phyloP scores from a whole-genome alignment of 2,113 vertebrate species.

The Ibidorhyncha struthersii region DNA sequence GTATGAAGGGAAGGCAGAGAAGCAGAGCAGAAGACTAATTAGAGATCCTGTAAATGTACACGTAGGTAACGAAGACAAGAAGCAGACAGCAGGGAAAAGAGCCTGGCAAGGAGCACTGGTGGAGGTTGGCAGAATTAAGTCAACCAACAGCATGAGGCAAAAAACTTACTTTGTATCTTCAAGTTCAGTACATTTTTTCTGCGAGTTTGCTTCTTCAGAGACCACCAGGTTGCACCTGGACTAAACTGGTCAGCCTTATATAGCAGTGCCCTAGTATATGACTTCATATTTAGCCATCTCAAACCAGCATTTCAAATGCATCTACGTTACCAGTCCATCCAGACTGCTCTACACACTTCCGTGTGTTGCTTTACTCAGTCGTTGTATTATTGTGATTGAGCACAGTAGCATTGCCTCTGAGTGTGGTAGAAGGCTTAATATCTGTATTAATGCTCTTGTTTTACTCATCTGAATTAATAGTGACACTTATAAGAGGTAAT shows the following conservation, averaged over 20 bases:
- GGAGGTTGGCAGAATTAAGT: neutral
- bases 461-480: neutral
- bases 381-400: fast-evolving
- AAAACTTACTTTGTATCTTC: neutral
- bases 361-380: neutral
- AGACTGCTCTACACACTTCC: neutral
- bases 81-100: neutral
- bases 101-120: neutral
- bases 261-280: neutral
- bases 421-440: neutral
- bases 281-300: neutral
- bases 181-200: neutral
- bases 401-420: neutral
- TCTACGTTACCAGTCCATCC: neutral
- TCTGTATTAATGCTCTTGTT: neutral
- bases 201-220: neutral
- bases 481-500: neutral
- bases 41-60: neutral
- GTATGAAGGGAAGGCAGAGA: neutral
- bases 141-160: neutral
- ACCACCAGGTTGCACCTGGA: neutral
- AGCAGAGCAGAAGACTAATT: neutral
- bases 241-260: neutral
- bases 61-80: neutral
- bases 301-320: neutral